Evolutionary conservation across 2,888 invertebrate species (phyloP), one percentile per base, ranked within the genome.

Genomic region (Spilosoma lubricipeda): DNA sequence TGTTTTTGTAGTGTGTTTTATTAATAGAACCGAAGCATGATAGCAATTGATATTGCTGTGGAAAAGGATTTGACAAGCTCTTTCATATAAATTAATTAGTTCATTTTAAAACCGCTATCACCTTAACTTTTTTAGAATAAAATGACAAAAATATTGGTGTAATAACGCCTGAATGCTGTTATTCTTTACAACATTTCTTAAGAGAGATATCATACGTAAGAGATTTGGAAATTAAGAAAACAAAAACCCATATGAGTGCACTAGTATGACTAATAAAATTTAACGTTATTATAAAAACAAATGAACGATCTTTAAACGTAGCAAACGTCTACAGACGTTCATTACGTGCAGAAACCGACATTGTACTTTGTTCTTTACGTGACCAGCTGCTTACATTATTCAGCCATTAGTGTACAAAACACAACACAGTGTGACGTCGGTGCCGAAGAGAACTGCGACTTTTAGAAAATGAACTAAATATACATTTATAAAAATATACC

Each of bases 351-450:
- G 83, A 86, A 89, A 87, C 83, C 84, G 85, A 84, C 82, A 80
- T 83, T 87, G 88, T 90, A 89, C 87, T 90, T 87, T 87, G 89
- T 90, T 89, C 88, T 89, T 89, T 88, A 90, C 90, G 89, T 89
- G 90, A 89, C 89, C 89, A 88, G 88, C 86, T 87, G 90, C 87
- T 85, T 90, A 92, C 90, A 90, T 90, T 91, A 91, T 90, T 90
- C 89, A 85, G 83, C 89, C 90, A 92, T 92, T 92, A 92, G 89
- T 85, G 87, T 85, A 88, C 86, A 84, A 33, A 33, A 83, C 86
- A 87, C 85, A 82, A 80, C 72, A 64, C 68, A 73, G 70, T 76
- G 72, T 83, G 82, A 82, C 80, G 87, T 85, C 84, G n/a, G n/a
- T n/a, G n/a, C n/a, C n/a, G 84, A 85, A 84, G 76, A 82, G 77